Percentiles rank a stretch among this genome's conserved stretches.
Evolutionary conservation across 2,113 vertebrate genomes (phyloP).

Genomic region (Galbula dea): DNA sequence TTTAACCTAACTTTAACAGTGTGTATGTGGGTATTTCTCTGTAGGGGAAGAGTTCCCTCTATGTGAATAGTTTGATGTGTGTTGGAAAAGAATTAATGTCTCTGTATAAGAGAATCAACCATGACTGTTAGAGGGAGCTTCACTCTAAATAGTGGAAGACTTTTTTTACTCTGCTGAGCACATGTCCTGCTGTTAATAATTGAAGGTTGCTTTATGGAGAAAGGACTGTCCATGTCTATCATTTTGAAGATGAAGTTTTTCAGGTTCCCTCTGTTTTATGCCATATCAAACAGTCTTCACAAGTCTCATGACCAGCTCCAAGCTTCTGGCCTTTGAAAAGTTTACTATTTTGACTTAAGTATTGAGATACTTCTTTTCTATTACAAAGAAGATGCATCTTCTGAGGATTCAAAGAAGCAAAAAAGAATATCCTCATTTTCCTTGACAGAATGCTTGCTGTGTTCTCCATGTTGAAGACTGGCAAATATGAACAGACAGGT

Average conservation of each 20-base stretch:
- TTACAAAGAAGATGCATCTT: constrained; percentile 71
- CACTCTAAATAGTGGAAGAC: not conserved
- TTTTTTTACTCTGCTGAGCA: constrained; percentile 36
- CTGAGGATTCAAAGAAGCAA: constrained; percentile 72
- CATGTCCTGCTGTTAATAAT: constrained; percentile 50
- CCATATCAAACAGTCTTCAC: constrained; percentile 58
- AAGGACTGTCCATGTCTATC: constrained; percentile 8
- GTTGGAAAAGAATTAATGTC: constrained; percentile 43
- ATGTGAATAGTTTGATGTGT: constrained; percentile 30
- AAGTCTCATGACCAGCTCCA: constrained; percentile 27
- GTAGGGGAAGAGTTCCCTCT: constrained; percentile 45
- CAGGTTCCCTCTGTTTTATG: constrained; percentile 14
- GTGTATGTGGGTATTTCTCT: constrained; percentile 18
- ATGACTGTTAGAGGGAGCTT: constrained; percentile 41
- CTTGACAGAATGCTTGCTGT: constrained; percentile 69
- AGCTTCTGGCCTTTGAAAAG: constrained; percentile 72
- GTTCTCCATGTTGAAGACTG: constrained; percentile 62
- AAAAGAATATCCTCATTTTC: constrained; percentile 73
- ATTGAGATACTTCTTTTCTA: constrained; percentile 68
- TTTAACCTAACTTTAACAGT: constrained; percentile 44
- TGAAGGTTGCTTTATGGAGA: constrained; percentile 30
- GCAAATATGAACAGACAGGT: constrained; percentile 64
- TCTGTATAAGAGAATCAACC: constrained; percentile 27
- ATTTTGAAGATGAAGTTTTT: constrained; percentile 41
- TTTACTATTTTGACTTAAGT: constrained; percentile 72